phyloP scores from a whole-genome alignment of 1,140 invertebrate species.

The Adoxophyes honmai region DNA sequence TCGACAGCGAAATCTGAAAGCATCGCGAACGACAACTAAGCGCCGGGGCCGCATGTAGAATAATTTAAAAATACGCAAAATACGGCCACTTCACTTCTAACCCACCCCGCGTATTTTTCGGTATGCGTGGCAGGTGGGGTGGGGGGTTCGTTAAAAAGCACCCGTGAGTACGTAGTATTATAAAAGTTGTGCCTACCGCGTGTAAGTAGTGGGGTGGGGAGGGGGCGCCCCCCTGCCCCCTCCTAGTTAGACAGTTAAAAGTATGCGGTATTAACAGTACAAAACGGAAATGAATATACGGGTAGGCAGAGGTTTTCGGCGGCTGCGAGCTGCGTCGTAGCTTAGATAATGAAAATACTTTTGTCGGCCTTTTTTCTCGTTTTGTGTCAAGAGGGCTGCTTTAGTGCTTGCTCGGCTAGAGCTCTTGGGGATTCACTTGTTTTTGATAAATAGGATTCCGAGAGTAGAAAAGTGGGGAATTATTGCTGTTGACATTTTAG shows the following conservation, averaged over 20 bases:
- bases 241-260: constrained; percentile 65
- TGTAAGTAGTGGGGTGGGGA: constrained; percentile 64
- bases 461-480: too few relatives aligned
- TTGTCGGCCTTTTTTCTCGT: constrained; percentile 49
- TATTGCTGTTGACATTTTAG: too few relatives aligned
- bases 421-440: background rate
- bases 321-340: constrained; percentile 47
- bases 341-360: constrained; percentile 71
- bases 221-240: constrained; percentile 24
- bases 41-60: constrained; percentile 51
- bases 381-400: constrained; percentile 25
- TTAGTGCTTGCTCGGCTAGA: constrained; percentile 15
- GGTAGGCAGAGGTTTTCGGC: constrained; percentile 61
- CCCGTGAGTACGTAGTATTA: constrained; percentile 72
- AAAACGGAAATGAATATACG: constrained; percentile 74
- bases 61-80: constrained; percentile 61
- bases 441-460: too few relatives aligned
- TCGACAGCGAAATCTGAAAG: constrained; percentile 23
- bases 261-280: constrained; percentile 71
- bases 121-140: constrained; percentile 58
- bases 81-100: constrained; percentile 37
- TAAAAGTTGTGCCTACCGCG: constrained; percentile 75
- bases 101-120: constrained; percentile 39
- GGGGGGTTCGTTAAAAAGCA: constrained; percentile 69
- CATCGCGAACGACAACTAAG: constrained; percentile 36